Base-by-base conservation (phyloP, 1,140 invertebrate species). In the Cardiocondyla obscurior region DNA sequence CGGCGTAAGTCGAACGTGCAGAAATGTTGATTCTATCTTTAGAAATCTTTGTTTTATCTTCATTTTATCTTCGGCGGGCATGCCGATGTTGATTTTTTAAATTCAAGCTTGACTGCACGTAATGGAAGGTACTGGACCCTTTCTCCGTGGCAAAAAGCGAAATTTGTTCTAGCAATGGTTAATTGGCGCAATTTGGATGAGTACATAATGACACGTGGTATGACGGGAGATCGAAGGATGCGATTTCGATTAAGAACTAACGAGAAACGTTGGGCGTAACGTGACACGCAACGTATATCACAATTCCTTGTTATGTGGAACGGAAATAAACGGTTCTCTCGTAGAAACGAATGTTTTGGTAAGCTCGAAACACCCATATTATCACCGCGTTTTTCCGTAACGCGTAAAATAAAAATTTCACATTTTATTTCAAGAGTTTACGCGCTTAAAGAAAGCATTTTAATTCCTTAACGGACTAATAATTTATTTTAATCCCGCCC, bases 241-340 rank as follows among this genome's bases (percentile, higher is more conserved):
- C 16, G 53, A 67, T 77, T 65, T 67, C 30, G 60, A 67, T 64
- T 36, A 64, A 77, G 73, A 64, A 25, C 60, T 77, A 77, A 77
- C 74, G 46, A 77, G 74, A 44, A 46, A 65, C 46, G 74, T 51
- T 39, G 60, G 49, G 60, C 74, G 60, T 77, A 51, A 67, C 74
- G 22, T 49, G 22, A 77, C 74, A 77, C 74, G 74, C 74, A 77
- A 77, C 14, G 14, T 77, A 67, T 77, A 67, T 77, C 74, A 51
- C 64, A 77, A 67, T 77, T 65, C 60, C 30, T 67, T 53, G 74
- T 53, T 67, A 77, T 77, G 74, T 77, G 46, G 74, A 77, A 67
- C 74, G 74, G 74, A 77, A 77, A 67, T 33, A 33, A 53, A 77
- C 74, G 74, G 74, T 77, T 77, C 33, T 77, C 33, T 67, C 22